Conservation (phyloP, 2,113 vertebrate genomes). For the Eidolon helvum region DNA sequence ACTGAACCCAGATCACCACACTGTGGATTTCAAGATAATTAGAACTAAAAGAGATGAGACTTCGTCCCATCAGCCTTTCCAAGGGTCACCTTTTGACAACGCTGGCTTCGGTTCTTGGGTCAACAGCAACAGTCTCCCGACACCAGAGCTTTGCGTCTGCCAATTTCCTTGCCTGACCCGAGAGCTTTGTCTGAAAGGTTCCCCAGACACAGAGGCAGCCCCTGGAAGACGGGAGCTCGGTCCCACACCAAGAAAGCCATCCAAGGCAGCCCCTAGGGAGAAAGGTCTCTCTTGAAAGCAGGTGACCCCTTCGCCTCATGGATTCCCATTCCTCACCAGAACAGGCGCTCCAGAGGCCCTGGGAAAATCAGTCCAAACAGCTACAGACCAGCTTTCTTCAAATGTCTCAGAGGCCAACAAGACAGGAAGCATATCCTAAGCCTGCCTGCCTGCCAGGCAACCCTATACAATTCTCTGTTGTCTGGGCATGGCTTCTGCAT, state of each 20-base stretch:
- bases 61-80: not conserved
- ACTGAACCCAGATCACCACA: not conserved
- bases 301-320: not conserved
- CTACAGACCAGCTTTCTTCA: not conserved
- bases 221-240: not conserved
- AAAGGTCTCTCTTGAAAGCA: not conserved
- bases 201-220: not conserved
- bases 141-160: not conserved
- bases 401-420: not conserved
- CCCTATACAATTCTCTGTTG: not conserved
- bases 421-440: rapidly evolving
- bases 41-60: not conserved
- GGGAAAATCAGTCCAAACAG: not conserved
- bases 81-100: not conserved
- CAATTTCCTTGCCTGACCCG: not conserved
- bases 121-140: not conserved
- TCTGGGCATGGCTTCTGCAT: not conserved
- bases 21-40: not conserved
- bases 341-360: not conserved
- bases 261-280: not conserved
- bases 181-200: not conserved
- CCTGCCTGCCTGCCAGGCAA: not conserved
- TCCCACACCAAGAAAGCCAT: not conserved
- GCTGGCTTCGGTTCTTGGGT: not conserved
- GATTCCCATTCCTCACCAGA: not conserved